Evolutionary conservation across 1,140 invertebrate genomes (phyloP), one percentile per base, ranked within the genome.

Genomic region (Marisa cornuarietis): DNA sequence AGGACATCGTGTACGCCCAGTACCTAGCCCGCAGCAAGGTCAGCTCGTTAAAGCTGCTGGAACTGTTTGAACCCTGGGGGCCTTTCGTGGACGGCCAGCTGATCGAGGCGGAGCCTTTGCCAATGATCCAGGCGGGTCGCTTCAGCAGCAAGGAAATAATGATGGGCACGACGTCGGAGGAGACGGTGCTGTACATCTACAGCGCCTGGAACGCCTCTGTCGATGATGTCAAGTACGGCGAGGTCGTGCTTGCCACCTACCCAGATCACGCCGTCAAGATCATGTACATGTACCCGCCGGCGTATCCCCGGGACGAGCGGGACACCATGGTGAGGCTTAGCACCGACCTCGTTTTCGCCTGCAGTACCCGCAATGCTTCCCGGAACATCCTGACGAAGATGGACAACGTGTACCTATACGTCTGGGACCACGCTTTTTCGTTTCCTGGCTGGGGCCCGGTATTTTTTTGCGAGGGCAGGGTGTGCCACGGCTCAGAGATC

Each of bases 401-500:
- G 76, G 16, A 63, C 51, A 8, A 71, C 26, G 75, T 83, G 10
- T 88, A 81, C 81, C 22, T 78, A 11, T 88, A 87, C 68, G 79
- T 87, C 0, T 88, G 84, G 76, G 84, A 87, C 74, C 86, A 87
- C 76, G 85, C 85, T 13, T 86, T 87, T 68, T 84, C 81, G 20
- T 85, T 83, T n/a, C 75, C 79, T 14, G 85, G 84, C 10, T 88
- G 87, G 87, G 87, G 84, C 1, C 84, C 81, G 20, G 79, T 87
- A 51, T 83, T 83, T 10, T 86, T 83, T 62, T 88, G 87, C 65
- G 79, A 85, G 24, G 81, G 81, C 14, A 85, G 86, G 31, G 88
- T 88, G 4, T 87, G 86, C 52, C 88, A 89, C 82, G 87, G 85
- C 18, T 84, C 85, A 49, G 88, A 89, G 77, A 82, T 88, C 71